These are phyloP conservation scores for Arbacia lixula DNA, from an alignment of 53 echinoderm and acorn worm genomes.

Conservation along the genomic window DNA sequence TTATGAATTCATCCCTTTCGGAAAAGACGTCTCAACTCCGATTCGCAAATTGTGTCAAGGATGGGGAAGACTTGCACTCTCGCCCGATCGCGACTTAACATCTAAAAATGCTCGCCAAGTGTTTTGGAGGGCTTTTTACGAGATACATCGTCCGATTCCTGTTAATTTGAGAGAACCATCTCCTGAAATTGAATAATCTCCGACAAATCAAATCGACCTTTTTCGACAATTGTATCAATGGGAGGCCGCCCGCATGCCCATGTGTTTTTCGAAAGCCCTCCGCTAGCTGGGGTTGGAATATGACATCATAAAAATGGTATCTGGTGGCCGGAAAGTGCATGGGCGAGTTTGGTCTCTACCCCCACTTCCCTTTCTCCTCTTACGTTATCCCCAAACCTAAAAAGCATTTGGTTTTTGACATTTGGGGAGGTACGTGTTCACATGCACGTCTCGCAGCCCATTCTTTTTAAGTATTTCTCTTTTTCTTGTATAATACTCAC, in stretches of 20 bases:
- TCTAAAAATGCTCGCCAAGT: neutral
- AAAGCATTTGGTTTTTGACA: constrained; percentile 37
- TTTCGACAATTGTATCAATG: constrained; percentile 49
- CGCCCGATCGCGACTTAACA: too few species aligned
- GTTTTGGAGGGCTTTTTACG: neutral
- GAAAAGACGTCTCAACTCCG: too few species aligned
- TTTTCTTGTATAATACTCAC: too few species aligned
- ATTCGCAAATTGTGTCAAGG: too few species aligned
- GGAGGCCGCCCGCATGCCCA: constrained; percentile 23
- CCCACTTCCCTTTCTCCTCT: neutral
- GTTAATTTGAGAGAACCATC: constrained; percentile 44
- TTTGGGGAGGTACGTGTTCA: too few species aligned
- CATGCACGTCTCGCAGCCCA: too few species aligned
- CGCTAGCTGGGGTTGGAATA: neutral
- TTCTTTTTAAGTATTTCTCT: too few species aligned
- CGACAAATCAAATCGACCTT: constrained; percentile 43
- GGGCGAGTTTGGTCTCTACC: too few species aligned
- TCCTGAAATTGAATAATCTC: constrained; percentile 46
- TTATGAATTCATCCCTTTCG: too few species aligned
- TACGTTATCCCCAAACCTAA: neutral
- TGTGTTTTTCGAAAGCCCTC: constrained; percentile 33
- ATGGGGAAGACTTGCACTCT: too few species aligned
- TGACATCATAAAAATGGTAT: neutral
- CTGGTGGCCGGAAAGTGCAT: constrained; percentile 10
- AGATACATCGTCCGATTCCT: constrained; percentile 4